These are phyloP conservation scores for Harlomillsia oculata DNA, from an alignment of 1,140 invertebrate species.

Conservation along the genomic window DNA sequence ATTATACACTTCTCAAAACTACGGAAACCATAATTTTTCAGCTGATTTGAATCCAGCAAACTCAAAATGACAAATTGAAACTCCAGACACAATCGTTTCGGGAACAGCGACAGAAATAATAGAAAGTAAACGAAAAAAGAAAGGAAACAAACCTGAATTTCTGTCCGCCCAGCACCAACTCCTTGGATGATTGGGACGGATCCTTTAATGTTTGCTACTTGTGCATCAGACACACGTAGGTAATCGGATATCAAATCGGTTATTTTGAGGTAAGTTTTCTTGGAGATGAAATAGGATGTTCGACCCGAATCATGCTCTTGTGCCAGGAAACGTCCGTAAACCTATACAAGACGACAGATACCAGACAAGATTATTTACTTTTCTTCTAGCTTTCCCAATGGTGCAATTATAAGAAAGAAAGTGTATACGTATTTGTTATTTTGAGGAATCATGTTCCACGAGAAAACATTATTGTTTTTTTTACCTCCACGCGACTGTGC, in stretches of 20 bases:
- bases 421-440: no score
- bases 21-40: no score
- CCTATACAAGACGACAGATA: no score
- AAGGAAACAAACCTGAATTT: constrained; percentile 63
- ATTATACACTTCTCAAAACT: no score
- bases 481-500: constrained; percentile 35
- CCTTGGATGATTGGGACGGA: constrained; percentile 69
- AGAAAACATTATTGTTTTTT: no score
- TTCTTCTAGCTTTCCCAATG: no score
- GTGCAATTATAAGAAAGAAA: no score
- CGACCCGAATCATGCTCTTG: constrained; percentile 83
- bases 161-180: constrained; percentile 73
- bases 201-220: constrained; percentile 66
- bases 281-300: constrained; percentile 77
- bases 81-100: no score
- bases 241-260: constrained; percentile 79
- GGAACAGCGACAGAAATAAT: not conserved
- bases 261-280: constrained; percentile 73
- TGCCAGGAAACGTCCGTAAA: constrained; percentile 78
- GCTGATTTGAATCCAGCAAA: no score
- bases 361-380: no score
- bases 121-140: not conserved
- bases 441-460: no score
- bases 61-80: no score
- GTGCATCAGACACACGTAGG: constrained; percentile 74